A percentile compares a stretch with the other conserved stretches of the same genome.
phyloP scores from a whole-genome alignment of 2,797 vertebrate genomes.

The Rhinella marina region DNA sequence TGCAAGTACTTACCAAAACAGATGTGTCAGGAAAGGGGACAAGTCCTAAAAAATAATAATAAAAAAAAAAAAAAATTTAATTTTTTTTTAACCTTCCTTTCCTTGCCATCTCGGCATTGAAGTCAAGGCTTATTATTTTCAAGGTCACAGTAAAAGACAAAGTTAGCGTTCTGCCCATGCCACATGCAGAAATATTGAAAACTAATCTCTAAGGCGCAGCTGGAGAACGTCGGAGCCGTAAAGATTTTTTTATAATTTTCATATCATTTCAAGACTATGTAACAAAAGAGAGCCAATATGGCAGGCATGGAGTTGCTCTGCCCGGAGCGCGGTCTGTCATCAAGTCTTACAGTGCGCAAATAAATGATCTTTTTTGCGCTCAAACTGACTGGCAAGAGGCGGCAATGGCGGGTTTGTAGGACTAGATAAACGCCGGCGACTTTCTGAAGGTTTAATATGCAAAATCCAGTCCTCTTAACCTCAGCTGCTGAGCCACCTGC shows the following conservation, averaged over 20 bases:
- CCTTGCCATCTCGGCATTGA: background rate
- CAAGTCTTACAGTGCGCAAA: conserved; percentile 67
- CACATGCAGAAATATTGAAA: background rate
- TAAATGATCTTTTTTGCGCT: conserved; percentile 63
- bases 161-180: background rate
- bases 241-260: conserved; percentile 18
- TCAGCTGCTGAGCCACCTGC: conserved; percentile 77
- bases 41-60: too few relatives aligned
- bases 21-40: too few relatives aligned
- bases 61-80: too few relatives aligned
- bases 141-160: conserved; percentile 34
- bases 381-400: conserved; percentile 72
- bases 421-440: conserved; percentile 67
- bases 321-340: conserved; percentile 28
- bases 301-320: conserved; percentile 29
- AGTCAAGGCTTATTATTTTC: conserved; percentile 23
- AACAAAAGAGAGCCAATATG: conserved; percentile 38
- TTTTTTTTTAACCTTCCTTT: too few relatives aligned
- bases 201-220: conserved; percentile 40
- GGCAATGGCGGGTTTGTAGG: conserved; percentile 72
- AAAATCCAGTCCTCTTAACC: conserved; percentile 74
- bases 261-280: conserved; percentile 23
- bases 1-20: too few relatives aligned
- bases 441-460: conserved; percentile 76
- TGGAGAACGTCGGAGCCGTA: conserved; percentile 17